Conservation (phyloP, 2,113 vertebrate genomes). For the Notiomystis cincta region DNA sequence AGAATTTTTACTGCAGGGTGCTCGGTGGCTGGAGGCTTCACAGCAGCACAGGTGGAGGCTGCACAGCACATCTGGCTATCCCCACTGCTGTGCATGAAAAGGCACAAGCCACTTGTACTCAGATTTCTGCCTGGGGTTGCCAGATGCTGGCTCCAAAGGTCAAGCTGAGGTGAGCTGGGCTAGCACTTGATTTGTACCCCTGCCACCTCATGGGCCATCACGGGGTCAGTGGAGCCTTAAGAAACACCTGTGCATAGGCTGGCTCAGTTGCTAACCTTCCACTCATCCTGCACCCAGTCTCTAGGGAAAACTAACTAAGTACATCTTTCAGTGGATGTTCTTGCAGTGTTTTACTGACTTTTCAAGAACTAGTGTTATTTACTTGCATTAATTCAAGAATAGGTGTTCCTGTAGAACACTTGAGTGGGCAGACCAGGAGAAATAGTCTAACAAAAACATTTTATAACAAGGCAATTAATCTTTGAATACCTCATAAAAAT, state of each 20-base stretch:
- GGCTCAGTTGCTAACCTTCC: neutral
- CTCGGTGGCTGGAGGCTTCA: neutral
- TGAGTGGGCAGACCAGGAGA: neutral
- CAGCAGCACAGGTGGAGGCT: neutral
- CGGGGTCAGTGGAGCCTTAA: neutral
- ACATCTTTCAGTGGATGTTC: neutral
- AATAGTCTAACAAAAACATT: neutral
- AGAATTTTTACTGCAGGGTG: neutral
- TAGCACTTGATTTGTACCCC: neutral
- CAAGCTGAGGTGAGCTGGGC: neutral
- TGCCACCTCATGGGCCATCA: neutral
- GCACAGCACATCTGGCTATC: neutral
- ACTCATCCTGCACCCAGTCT: neutral
- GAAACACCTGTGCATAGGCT: neutral
- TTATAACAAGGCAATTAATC: neutral
- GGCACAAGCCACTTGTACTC: neutral
- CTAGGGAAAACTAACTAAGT: neutral
- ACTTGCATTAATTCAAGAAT: neutral
- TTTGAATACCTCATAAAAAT: neutral
- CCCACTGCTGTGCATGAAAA: neutral
- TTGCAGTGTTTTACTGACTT: neutral
- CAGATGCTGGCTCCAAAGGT: neutral
- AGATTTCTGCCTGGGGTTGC: neutral
- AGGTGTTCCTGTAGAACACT: neutral
- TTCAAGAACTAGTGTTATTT: neutral